Conservation (phyloP, 2,113 vertebrate species). For the Eolophus roseicapilla region DNA sequence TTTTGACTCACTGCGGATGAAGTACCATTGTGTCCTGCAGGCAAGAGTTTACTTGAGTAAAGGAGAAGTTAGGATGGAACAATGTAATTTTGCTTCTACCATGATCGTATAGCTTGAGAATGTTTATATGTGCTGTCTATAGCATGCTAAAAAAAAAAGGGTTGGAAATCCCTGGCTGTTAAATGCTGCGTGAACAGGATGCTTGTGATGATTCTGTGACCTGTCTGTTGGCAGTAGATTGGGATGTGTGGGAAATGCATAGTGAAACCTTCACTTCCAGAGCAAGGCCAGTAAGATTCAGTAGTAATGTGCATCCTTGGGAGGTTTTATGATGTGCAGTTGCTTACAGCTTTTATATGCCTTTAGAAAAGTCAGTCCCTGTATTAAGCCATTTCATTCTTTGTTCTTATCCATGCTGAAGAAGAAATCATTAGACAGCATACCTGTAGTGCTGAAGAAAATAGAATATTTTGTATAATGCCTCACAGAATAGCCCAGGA, state of each 20-base stretch:
- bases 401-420: background rate
- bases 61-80: background rate
- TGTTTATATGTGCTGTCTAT: background rate
- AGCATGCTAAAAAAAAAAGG: background rate
- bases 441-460: background rate
- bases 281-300: background rate
- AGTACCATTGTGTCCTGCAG: background rate
- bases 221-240: background rate
- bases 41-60: background rate
- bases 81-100: background rate
- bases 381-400: background rate
- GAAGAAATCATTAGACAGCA: background rate
- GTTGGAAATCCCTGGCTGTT: background rate
- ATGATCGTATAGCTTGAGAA: background rate
- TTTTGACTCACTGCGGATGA: background rate
- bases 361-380: background rate
- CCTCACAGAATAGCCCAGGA: background rate
- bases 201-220: background rate
- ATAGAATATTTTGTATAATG: background rate
- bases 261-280: background rate
- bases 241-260: background rate
- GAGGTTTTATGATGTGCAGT: background rate
- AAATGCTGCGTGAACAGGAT: background rate
- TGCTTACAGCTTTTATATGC: background rate
- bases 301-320: background rate